Evolutionary conservation across 2,113 vertebrate species (phyloP).

Genomic region (Globicephala melas): DNA sequence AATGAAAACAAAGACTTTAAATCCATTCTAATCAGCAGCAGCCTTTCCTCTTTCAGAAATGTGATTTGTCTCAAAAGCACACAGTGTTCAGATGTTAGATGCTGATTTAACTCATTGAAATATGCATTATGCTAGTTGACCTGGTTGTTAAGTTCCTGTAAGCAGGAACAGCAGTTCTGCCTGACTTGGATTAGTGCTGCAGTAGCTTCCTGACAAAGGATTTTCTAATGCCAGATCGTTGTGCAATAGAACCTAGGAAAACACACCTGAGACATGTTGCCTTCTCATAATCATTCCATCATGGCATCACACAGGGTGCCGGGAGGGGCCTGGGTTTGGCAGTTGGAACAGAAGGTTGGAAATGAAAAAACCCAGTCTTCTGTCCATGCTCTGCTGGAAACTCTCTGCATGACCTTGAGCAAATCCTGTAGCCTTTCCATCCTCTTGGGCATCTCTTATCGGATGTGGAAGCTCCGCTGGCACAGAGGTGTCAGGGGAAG

Average conservation of each 20-base stretch:
- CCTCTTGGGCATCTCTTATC: background rate
- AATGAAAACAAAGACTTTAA: conserved; percentile 27
- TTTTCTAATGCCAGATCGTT: background rate
- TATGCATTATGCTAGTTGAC: background rate
- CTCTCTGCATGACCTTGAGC: background rate
- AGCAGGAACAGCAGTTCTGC: background rate
- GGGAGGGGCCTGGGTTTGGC: background rate
- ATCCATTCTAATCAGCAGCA: background rate
- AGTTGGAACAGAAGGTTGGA: background rate
- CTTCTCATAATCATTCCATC: background rate
- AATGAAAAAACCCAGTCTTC: background rate
- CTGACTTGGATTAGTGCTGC: background rate
- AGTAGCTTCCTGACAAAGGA: background rate
- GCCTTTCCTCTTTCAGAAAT: background rate
- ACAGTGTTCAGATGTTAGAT: background rate
- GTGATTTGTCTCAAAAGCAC: conserved; percentile 24
- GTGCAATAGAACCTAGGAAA: background rate
- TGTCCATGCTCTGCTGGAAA: background rate
- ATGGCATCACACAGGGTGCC: background rate
- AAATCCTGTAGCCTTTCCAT: background rate
- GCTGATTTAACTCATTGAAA: conserved; percentile 8
- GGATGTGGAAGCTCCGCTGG: background rate
- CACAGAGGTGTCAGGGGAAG: background rate
- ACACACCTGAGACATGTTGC: background rate
- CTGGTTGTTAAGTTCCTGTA: background rate